Evolutionary conservation across 2,888 invertebrate genomes (phyloP).

Genomic region (Augochlorella aurata): DNA sequence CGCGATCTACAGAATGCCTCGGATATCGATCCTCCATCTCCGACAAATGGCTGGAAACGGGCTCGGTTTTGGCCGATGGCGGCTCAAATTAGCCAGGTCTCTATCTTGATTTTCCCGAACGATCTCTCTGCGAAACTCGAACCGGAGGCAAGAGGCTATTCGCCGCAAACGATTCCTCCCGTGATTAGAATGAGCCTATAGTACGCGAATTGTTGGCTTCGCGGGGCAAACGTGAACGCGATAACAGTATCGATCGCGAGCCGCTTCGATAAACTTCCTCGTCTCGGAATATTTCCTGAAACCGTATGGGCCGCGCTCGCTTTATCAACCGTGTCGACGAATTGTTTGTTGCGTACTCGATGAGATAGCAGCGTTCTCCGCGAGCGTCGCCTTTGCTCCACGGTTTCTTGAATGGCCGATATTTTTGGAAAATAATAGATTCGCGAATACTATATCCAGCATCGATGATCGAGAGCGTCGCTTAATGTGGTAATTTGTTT

Average conservation of each 20-base stretch:
- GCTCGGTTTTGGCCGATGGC: slow-evolving; percentile 47
- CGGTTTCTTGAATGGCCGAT: neutral
- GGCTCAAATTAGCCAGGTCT: slow-evolving; percentile 3
- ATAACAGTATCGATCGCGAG: neutral
- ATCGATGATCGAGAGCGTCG: too few species aligned
- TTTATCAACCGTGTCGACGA: neutral
- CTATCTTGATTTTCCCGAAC: neutral
- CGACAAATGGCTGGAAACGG: slow-evolving; percentile 6
- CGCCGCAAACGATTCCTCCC: neutral
- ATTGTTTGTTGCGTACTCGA: neutral
- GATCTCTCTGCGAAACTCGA: neutral
- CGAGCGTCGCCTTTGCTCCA: neutral
- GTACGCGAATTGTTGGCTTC: neutral
- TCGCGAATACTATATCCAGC: too few species aligned
- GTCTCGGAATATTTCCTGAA: neutral
- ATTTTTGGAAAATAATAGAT: neutral
- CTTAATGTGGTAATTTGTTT: too few species aligned
- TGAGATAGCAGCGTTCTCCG: neutral
- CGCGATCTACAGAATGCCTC: slow-evolving; percentile 39
- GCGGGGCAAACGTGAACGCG: neutral
- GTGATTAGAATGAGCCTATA: neutral
- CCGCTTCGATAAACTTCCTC: neutral
- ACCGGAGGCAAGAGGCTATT: neutral
- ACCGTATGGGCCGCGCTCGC: neutral
- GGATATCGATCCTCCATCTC: slow-evolving; percentile 13